Percentiles rank a stretch among this genome's conserved stretches.
phyloP scores from a whole-genome alignment of 2,113 vertebrate genomes.

The Gila orcuttii region DNA sequence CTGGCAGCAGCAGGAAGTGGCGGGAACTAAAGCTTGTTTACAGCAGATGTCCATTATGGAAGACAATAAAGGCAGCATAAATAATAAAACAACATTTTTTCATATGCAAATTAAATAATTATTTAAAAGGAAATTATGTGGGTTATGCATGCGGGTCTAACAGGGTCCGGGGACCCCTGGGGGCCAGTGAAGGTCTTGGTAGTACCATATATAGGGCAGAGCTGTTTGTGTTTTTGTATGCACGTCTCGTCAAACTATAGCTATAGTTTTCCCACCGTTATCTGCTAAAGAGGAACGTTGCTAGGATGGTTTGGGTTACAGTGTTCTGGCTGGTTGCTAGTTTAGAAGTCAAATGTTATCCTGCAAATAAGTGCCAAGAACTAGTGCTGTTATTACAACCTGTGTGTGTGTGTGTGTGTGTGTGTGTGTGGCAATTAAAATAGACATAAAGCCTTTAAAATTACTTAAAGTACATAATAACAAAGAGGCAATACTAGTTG shows the following conservation, averaged over 20 bases:
- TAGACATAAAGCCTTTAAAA: too few relatives aligned
- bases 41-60: background rate
- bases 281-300: background rate
- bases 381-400: too few relatives aligned
- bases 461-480: too few relatives aligned
- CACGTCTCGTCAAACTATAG: background rate
- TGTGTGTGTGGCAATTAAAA: too few relatives aligned
- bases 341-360: background rate
- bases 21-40: constrained; percentile 10
- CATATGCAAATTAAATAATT: too few relatives aligned
- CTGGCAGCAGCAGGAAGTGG: constrained; percentile 18
- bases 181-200: background rate
- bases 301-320: too few relatives aligned
- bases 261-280: background rate
- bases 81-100: too few relatives aligned
- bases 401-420: too few relatives aligned
- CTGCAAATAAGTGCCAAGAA: background rate
- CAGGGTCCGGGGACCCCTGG: background rate
- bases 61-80: background rate
- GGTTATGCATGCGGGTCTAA: background rate
- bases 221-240: background rate
- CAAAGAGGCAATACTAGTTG: too few relatives aligned
- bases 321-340: background rate
- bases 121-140: too few relatives aligned
- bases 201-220: background rate